Conservation (phyloP, 2,888 invertebrate species). For the Drosophila sordidapex region DNA sequence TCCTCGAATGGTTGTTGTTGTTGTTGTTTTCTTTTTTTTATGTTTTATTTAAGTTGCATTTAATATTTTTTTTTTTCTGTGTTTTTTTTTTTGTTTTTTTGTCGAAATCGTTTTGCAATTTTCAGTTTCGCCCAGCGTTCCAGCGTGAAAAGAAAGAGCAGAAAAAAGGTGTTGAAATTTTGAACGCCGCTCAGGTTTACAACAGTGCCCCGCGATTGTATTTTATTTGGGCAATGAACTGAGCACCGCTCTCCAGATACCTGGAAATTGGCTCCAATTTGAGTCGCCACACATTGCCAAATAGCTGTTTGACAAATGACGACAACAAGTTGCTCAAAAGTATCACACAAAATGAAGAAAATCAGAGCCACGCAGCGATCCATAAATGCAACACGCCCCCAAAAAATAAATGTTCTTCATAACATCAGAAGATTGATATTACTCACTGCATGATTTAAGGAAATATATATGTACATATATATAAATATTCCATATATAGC, state of each 20-base stretch:
- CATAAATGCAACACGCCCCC: constrained; percentile 11
- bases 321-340: constrained; percentile 24
- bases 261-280: constrained; percentile 60
- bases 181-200: constrained; percentile 61
- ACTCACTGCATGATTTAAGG: not conserved
- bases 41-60: constrained; percentile 40
- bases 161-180: constrained; percentile 47
- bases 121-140: constrained; percentile 55
- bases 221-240: constrained; percentile 57
- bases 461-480: not conserved
- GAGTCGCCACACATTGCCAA: constrained; percentile 44
- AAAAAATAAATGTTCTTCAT: not conserved
- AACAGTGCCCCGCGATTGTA: constrained; percentile 41
- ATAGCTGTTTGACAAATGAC: constrained; percentile 46
- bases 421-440: not conserved
- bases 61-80: constrained; percentile 16
- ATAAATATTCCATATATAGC: not conserved
- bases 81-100: constrained; percentile 27
- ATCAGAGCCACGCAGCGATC: not conserved
- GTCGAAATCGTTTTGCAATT: constrained; percentile 60
- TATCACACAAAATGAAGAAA: not conserved
- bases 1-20: constrained; percentile 32
- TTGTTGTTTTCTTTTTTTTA: constrained; percentile 25
- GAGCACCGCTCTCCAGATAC: constrained; percentile 33
- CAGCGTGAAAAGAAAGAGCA: not conserved